Evolutionary conservation across 2,797 vertebrate genomes (phyloP), one percentile per base, ranked within the genome.

Genomic region (Muraenolepis orangiensis): DNA sequence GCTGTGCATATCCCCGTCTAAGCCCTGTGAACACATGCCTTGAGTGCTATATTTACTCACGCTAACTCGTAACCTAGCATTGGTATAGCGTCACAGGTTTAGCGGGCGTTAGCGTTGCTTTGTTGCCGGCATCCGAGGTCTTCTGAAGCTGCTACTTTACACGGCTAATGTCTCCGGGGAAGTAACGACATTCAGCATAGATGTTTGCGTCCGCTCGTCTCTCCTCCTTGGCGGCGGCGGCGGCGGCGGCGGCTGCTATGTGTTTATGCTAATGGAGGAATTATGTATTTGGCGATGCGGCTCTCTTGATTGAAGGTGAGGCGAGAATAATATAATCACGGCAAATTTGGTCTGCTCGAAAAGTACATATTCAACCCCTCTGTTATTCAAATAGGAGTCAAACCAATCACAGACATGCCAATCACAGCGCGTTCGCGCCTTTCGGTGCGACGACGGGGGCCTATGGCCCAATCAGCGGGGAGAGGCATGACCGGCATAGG

Each of bases 231-330:
- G n/a, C n/a, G n/a, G n/a, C n/a, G n/a, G n/a, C n/a, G n/a, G n/a
- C n/a, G n/a, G n/a, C n/a, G n/a, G 40, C 40, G 1, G 20, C 67
- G 69, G 81, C 75, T 68, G 70, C 73, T 76, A 67, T 71, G 72
- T 78, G 30, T 75, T 83, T 79, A 79, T 82, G 81, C 72, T 73
- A 77, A 84, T 81, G 23, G 70, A 26, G 18, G 61, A 78, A 51
- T 79, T 0, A 67, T 70, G 61, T 75, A 28, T 74, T 66, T 79
- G 64, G 72, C 66, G 12, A 69, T 32, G 69, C 42, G 29, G 29
- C 34, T 32, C 18, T 74, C 40, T n/a, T 70, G 75, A 80, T 57
- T 71, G 51, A 66, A 74, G 71, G 51, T 67, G 72, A 75, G 72
- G 71, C 75, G 70, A 70, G 51, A 64, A 69, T 72, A 12, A 1